Percentiles rank a stretch among this genome's conserved stretches.
phyloP scores from a whole-genome alignment of 2,888 invertebrate genomes.

The Ophion slaviceki region DNA sequence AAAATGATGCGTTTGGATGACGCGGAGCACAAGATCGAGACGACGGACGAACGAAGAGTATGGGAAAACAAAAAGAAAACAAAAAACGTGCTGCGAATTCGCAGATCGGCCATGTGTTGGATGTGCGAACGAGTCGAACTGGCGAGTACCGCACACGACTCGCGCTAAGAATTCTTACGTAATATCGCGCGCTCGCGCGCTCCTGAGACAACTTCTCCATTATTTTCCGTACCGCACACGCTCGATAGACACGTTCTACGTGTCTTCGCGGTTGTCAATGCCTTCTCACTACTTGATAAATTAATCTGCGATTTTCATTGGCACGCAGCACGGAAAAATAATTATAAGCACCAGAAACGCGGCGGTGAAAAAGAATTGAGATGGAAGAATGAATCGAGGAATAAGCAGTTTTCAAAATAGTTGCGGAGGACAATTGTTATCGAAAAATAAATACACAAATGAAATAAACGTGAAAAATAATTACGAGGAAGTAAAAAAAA shows the following conservation, averaged over 20 bases:
- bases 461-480: too few relatives aligned
- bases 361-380: background rate
- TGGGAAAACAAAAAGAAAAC: conserved; percentile 10
- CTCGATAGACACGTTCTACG: background rate
- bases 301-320: background rate
- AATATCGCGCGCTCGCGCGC: conserved; percentile 28
- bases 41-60: background rate
- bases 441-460: too few relatives aligned
- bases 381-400: background rate
- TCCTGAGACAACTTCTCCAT: conserved; percentile 53
- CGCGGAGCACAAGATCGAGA: conserved; percentile 24
- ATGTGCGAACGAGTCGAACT: conserved; percentile 5
- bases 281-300: background rate
- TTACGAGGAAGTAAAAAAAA: too few relatives aligned
- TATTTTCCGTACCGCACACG: conserved; percentile 36
- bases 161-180: conserved; percentile 62
- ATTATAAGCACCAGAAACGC: background rate
- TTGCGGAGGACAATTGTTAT: too few relatives aligned
- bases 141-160: conserved; percentile 39
- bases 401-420: too few relatives aligned
- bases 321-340: background rate
- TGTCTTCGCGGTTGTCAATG: conserved; percentile 4
- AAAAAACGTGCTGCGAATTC: conserved; percentile 28
- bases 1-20: background rate
- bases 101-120: conserved; percentile 24